Evolutionary conservation across 2,113 vertebrate species (phyloP).

Genomic region (Atrichornis clamosus): DNA sequence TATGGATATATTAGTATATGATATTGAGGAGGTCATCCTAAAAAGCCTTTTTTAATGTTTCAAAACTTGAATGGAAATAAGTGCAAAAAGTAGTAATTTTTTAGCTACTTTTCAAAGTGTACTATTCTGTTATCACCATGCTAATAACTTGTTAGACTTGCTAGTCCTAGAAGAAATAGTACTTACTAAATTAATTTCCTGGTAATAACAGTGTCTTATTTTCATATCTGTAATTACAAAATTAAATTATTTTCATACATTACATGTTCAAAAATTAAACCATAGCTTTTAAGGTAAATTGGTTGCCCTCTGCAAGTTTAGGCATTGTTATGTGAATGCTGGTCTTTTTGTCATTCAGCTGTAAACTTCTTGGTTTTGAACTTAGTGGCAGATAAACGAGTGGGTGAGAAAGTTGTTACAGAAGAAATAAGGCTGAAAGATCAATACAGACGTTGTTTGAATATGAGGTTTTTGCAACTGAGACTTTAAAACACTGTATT

Average conservation of each 20-base stretch:
- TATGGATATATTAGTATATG: accelerated
- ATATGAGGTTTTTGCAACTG: not conserved
- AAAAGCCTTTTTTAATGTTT: not conserved
- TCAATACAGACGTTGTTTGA: not conserved
- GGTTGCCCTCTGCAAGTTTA: not conserved
- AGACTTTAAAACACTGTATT: not conserved
- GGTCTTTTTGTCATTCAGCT: not conserved
- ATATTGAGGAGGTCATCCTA: not conserved
- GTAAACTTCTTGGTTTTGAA: not conserved
- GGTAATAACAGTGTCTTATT: not conserved
- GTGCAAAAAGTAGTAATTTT: not conserved
- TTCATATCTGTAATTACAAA: not conserved
- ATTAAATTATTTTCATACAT: accelerated
- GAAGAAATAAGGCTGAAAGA: not conserved
- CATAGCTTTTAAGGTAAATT: not conserved
- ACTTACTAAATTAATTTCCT: not conserved
- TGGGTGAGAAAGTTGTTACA: not conserved
- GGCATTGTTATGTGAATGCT: not conserved
- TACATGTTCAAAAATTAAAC: not conserved
- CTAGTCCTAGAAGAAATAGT: not conserved
- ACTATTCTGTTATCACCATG: not conserved
- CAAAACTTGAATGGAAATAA: not conserved
- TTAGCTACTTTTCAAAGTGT: not conserved
- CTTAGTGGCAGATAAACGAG: not conserved
- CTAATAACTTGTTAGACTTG: not conserved